A percentile compares a stretch with the other conserved stretches of the same genome.
phyloP scores from a whole-genome alignment of 2,797 vertebrate species.

The Muscicapa comitata region DNA sequence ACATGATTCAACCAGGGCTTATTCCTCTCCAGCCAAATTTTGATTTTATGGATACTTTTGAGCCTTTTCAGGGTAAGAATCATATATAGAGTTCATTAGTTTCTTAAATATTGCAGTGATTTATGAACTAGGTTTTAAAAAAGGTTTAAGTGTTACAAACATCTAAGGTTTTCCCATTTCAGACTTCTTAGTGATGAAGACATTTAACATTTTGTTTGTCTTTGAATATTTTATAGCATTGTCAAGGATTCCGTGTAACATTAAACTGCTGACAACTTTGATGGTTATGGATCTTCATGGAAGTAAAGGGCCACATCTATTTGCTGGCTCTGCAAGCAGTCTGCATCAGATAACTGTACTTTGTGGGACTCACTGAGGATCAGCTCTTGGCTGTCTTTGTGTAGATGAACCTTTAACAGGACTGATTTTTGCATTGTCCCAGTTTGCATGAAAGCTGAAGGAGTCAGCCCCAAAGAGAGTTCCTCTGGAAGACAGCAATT shows the following conservation, averaged over 20 bases:
- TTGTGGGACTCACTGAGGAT: not conserved
- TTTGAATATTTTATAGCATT: not conserved
- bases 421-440: not conserved
- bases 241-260: not conserved
- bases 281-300: not conserved
- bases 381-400: not conserved
- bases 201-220: not conserved
- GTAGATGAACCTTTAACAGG: not conserved
- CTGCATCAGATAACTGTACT: not conserved
- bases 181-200: not conserved
- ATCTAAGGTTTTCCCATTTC: not conserved
- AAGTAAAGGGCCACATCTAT: not conserved
- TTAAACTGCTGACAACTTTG: not conserved
- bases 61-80: conserved; percentile 90
- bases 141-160: not conserved
- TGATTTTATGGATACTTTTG: conserved; percentile 98
- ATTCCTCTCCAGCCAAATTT: conserved; percentile 95
- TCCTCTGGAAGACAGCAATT: not conserved
- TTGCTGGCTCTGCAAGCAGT: not conserved
- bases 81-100: not conserved
- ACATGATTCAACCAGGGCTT: conserved; percentile 98
- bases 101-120: not conserved
- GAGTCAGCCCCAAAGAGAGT: not conserved
- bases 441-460: not conserved
- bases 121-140: not conserved